Evolutionary conservation across 2,113 vertebrate genomes (phyloP).

Genomic region (Terrapene triunguis): DNA sequence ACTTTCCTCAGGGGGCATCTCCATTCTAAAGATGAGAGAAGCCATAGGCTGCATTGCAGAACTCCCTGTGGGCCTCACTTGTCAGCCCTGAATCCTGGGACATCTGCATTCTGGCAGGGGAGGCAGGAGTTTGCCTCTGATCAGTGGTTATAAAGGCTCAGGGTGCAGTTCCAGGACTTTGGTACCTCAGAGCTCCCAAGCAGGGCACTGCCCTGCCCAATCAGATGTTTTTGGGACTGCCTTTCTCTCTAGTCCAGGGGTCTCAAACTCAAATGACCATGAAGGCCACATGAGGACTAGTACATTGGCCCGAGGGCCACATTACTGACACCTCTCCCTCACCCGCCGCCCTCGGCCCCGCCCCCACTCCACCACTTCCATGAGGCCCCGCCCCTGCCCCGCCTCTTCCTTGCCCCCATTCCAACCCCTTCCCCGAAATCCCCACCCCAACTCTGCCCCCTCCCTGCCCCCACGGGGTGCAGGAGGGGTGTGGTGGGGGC

Average conservation of each 20-base stretch:
- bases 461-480: too few relatives aligned
- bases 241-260: neutral
- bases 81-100: neutral
- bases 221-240: neutral
- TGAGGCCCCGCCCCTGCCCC: too few relatives aligned
- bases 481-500: too few relatives aligned
- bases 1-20: neutral
- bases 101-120: neutral
- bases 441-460: too few relatives aligned
- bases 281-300: too few relatives aligned
- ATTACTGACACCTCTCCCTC: too few relatives aligned
- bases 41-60: neutral
- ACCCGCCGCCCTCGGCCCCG: too few relatives aligned
- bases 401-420: too few relatives aligned
- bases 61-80: neutral
- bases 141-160: neutral
- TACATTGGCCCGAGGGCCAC: too few relatives aligned
- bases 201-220: neutral
- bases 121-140: rapidly evolving
- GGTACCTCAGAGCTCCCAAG: neutral
- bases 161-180: neutral
- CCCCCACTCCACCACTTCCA: too few relatives aligned
- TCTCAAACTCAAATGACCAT: too few relatives aligned
- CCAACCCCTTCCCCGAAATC: too few relatives aligned
- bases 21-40: neutral